Evolutionary conservation across 2,888 invertebrate genomes (phyloP).

Genomic region (Tridacna crocea): DNA sequence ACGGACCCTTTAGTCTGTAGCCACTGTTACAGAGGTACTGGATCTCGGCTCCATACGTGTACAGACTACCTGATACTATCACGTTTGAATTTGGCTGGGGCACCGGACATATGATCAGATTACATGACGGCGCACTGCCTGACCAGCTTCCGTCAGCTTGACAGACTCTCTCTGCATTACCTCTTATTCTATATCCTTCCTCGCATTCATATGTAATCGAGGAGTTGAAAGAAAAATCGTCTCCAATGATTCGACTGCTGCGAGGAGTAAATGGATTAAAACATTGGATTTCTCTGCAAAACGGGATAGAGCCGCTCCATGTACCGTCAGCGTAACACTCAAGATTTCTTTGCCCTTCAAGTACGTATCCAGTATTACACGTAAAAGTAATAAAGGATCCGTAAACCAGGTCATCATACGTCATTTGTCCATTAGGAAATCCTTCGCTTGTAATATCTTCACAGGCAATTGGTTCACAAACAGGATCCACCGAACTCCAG

Average conservation of each 20-base stretch:
- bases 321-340: slow-evolving; percentile 73
- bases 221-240: slow-evolving; percentile 54
- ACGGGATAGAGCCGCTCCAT: slow-evolving; percentile 66
- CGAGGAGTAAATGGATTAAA: slow-evolving; percentile 39
- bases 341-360: slow-evolving; percentile 69
- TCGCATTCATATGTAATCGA: slow-evolving; percentile 69
- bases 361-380: slow-evolving; percentile 71
- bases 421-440: slow-evolving; percentile 58
- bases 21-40: slow-evolving; percentile 68
- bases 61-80: slow-evolving; percentile 30
- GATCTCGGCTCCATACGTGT: slow-evolving; percentile 53
- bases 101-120: slow-evolving; percentile 61
- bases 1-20: slow-evolving; percentile 69
- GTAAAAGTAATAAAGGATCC: slow-evolving; percentile 60
- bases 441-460: slow-evolving; percentile 50
- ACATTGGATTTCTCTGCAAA: slow-evolving; percentile 58
- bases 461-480: slow-evolving; percentile 73
- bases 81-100: slow-evolving; percentile 52
- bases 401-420: slow-evolving; percentile 37
- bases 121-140: slow-evolving; percentile 60
- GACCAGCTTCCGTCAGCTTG: slow-evolving; percentile 70
- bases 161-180: slow-evolving; percentile 64
- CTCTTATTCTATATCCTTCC: slow-evolving; percentile 69
- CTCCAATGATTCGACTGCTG: slow-evolving; percentile 58
- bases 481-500: slow-evolving; percentile 75